Evolutionary conservation across 2,888 invertebrate species (phyloP), one percentile per base, ranked within the genome.

Genomic region (Caenorhabditis zanzibari): DNA sequence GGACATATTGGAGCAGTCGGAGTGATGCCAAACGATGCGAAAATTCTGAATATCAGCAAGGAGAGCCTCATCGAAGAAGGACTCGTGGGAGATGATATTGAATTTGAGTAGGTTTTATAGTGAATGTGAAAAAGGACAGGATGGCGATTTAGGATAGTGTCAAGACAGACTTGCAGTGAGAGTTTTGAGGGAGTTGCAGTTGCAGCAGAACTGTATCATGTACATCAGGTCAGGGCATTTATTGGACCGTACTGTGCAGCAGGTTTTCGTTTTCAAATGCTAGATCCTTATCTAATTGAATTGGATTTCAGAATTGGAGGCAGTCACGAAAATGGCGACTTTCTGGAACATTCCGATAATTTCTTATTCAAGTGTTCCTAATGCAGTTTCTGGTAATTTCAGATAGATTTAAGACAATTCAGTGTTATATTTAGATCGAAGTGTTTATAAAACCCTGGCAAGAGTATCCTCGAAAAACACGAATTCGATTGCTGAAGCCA

Each of bases 321-420:
- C 91, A 0, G 91, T 91, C n/a, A 87, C 89, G 6, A 91, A 92
- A 74, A 91, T 91, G 91, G 90, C 91, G 0, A 88, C 91, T 9
- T 91, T 90, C 81, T 91, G 91, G 90, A 92, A 91, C 73, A 87
- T 91, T 41, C 91, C 91, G 2, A 88, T 92, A 61, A 89, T 91
- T 64, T 91, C 90, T 10, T 91, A 91, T 84, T 88, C 90, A 72
- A 87, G 90, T 22, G 84, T 91, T 16, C 85, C 84, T 38, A 90
- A 86, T 41, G 84, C 88, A 10, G 84, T 91, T 49, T 86, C 89
- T 16, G 91, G 91, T 81, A 89, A 85, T 22, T 22, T 49, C 24
- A 3, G 9, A 3, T 41, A 12, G 2, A 54, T 26, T 58, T 16
- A 5, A 58, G 35, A 19, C n/a, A 47, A 4, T 4, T 19, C 16